phyloP scores from a whole-genome alignment of 1,140 invertebrate genomes.

The Drosophila sp. region DNA sequence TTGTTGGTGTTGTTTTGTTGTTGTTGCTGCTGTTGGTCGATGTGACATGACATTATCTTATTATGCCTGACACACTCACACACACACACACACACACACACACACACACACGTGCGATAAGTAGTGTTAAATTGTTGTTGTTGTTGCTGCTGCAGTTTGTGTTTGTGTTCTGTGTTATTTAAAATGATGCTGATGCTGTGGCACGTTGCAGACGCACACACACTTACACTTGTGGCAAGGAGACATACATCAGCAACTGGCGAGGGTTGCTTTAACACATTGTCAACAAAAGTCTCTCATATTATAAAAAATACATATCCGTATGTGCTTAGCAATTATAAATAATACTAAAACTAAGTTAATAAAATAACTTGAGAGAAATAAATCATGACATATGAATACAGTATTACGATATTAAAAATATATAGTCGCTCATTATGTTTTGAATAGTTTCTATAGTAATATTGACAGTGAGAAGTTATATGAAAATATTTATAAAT shows the following conservation, averaged over 20 bases:
- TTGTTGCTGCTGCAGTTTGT: constrained; percentile 36
- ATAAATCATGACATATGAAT: no score
- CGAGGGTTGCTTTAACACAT: constrained; percentile 46
- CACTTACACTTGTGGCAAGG: constrained; percentile 39
- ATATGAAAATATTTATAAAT: no score
- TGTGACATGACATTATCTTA: constrained; percentile 80
- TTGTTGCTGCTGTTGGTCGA: constrained; percentile 36
- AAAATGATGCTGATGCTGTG: constrained; percentile 75
- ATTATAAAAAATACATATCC: no score
- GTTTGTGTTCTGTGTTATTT: constrained; percentile 72
- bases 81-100: constrained; percentile 45
- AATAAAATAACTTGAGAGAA: no score
- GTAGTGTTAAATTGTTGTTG: constrained; percentile 75
- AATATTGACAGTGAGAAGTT: no score
- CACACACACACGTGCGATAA: constrained; percentile 58
- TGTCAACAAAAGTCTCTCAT: neutral
- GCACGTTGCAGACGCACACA: constrained; percentile 66
- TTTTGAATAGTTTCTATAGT: no score
- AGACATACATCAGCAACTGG: constrained; percentile 47
- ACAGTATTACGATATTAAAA: no score
- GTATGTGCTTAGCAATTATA: no score
- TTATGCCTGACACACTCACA: constrained; percentile 70
- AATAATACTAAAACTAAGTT: no score
- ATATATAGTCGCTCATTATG: no score
- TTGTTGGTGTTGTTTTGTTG: constrained; percentile 28